A percentile compares a stretch with the other conserved stretches of the same genome.
These are phyloP conservation scores for Notolabrus celidotus DNA, from an alignment of 2,797 vertebrate genomes.

Conservation along the genomic window DNA sequence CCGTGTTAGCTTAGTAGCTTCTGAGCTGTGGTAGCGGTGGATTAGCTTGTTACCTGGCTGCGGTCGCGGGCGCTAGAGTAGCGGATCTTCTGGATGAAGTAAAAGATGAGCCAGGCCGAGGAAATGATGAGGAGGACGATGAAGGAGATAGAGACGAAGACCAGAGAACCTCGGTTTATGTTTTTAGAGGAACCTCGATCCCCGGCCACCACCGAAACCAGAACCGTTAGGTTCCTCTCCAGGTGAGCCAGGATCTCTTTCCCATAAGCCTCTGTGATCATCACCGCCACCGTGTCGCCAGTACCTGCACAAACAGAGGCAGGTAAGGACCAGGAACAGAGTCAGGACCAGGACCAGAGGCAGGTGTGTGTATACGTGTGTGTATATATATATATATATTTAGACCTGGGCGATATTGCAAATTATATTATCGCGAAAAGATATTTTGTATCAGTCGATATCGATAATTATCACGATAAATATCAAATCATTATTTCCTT, in stretches of 20 bases:
- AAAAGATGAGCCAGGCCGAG: constrained; percentile 98
- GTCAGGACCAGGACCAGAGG: not conserved
- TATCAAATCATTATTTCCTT: too few species aligned
- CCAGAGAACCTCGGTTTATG: constrained; percentile 93
- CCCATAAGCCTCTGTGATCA: constrained; percentile 95
- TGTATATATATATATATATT: too few species aligned
- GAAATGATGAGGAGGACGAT: constrained; percentile 98
- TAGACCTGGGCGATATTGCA: too few species aligned
- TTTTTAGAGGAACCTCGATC: constrained; percentile 88
- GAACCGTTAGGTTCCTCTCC: constrained; percentile 94
- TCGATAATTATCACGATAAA: too few species aligned
- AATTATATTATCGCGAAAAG: too few species aligned
- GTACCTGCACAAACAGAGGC: constrained; percentile 84
- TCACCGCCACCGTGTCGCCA: constrained; percentile 95
- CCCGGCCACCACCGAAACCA: constrained; percentile 92
- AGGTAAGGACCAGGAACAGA: not conserved
- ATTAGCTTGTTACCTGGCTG: constrained; percentile 86
- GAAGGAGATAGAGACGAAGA: constrained; percentile 98
- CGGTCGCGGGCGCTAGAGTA: constrained; percentile 93
- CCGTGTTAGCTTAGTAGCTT: not conserved
- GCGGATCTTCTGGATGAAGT: constrained; percentile 99
- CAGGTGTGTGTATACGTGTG: too few species aligned
- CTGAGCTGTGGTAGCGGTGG: not conserved
- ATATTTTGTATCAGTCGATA: too few species aligned
- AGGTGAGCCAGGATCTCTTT: constrained; percentile 93